Conservation (phyloP, 2,888 invertebrate species). For the Cryptus armator region DNA sequence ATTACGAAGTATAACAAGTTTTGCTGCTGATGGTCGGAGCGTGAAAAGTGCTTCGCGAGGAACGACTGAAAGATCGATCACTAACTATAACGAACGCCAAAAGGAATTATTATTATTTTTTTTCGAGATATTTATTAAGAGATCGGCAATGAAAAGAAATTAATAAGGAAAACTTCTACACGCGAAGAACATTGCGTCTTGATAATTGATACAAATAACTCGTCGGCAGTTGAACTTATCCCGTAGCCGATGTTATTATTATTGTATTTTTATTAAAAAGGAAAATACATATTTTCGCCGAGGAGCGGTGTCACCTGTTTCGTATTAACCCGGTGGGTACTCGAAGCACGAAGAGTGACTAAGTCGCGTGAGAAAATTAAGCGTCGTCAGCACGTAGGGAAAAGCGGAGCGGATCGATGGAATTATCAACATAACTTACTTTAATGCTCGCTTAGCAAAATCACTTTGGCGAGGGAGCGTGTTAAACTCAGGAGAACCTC, state of each 20-base stretch:
- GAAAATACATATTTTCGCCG: background rate
- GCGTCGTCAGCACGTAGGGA: constrained; percentile 23
- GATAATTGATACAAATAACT: background rate
- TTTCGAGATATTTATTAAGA: background rate
- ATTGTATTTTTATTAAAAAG: background rate
- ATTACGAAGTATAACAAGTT: constrained; percentile 12
- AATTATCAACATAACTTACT: constrained; percentile 53
- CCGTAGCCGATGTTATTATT: background rate
- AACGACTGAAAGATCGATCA: constrained; percentile 22
- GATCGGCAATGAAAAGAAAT: background rate
- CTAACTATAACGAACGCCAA: background rate
- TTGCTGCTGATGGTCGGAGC: background rate
- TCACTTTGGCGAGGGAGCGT: constrained; percentile 37
- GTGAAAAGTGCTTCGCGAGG: background rate
- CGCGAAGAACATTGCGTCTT: background rate
- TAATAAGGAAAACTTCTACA: background rate
- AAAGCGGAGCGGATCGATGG: constrained; percentile 45
- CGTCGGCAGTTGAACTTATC: background rate
- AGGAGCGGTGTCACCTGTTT: background rate
- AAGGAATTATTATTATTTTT: background rate
- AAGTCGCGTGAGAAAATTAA: constrained; percentile 36
- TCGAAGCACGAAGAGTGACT: background rate
- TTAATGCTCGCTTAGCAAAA: constrained; percentile 50
- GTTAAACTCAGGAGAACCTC: constrained; percentile 20
- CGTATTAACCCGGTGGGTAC: background rate